phyloP scores from a whole-genome alignment of 2,797 vertebrate genomes.

The Poeciliopsis paucimaculata region DNA sequence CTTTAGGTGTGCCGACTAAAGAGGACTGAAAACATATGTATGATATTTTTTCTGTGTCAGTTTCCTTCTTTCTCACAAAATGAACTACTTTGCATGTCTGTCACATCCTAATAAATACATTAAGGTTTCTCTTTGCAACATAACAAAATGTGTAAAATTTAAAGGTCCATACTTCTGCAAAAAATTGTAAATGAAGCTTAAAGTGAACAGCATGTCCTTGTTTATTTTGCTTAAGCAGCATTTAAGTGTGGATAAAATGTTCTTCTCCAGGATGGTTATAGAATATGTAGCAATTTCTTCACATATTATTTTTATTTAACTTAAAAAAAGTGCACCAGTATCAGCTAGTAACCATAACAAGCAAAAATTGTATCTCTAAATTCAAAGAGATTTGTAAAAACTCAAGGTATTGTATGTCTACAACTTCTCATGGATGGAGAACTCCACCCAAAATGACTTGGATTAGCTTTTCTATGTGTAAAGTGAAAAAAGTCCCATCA shows the following conservation, averaged over 20 bases:
- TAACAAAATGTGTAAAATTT: not conserved
- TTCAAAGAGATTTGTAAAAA: conserved; percentile 11
- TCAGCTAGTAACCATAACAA: not conserved
- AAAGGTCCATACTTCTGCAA: not conserved
- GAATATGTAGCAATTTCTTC: not conserved
- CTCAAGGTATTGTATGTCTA: conserved; percentile 7
- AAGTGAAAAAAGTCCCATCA: conserved; percentile 23
- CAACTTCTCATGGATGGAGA: conserved; percentile 18
- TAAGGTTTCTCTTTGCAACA: not conserved
- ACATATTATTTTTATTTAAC: not conserved
- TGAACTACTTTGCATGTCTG: not conserved
- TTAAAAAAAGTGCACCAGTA: too few relatives aligned
- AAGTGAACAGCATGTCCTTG: not conserved
- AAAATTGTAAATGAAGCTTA: too few relatives aligned
- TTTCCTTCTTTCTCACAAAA: not conserved
- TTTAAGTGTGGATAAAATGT: not conserved
- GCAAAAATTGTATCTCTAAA: not conserved
- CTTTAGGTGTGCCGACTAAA: not conserved
- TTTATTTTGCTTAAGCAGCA: not conserved
- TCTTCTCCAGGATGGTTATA: not conserved
- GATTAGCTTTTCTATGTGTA: conserved; percentile 4
- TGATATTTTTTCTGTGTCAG: not conserved
- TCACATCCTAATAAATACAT: not conserved
- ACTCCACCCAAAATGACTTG: not conserved
- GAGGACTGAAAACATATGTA: not conserved